These are phyloP conservation scores for Notothenia rossii DNA, from an alignment of 2,113 vertebrate genomes.

Conservation along the genomic window DNA sequence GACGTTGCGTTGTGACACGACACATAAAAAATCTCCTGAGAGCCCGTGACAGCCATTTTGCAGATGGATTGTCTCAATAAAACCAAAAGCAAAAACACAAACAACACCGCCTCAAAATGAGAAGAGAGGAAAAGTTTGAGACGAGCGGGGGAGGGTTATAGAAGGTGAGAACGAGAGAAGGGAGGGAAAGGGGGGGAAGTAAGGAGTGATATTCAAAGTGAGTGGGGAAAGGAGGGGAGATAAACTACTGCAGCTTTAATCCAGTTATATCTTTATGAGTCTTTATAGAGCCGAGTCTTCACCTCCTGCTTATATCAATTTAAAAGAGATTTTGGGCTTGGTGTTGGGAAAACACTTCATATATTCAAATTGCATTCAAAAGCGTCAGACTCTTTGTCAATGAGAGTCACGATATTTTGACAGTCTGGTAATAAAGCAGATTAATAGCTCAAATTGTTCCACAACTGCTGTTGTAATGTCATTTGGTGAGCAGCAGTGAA, in stretches of 20 bases:
- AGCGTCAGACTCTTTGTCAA: conserved; percentile 52
- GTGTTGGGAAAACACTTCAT: conserved; percentile 36
- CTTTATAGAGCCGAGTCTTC: conserved; percentile 32
- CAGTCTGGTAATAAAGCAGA: conserved; percentile 64
- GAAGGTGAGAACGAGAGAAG: conserved; percentile 3
- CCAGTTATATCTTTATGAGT: conserved; percentile 59
- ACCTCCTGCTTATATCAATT: conserved; percentile 29
- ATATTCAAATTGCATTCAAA: conserved; percentile 56
- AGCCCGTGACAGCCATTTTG: conserved; percentile 35
- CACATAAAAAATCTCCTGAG: conserved; percentile 48
- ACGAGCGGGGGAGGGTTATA: not conserved
- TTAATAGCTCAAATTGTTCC: conserved; percentile 65
- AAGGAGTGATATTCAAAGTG: conserved; percentile 40
- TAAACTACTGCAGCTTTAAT: conserved; percentile 49
- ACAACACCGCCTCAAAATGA: not conserved
- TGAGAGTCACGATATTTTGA: conserved; percentile 53
- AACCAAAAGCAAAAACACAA: conserved; percentile 30
- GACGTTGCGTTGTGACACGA: conserved; percentile 23
- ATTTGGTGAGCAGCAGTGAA: conserved; percentile 47
- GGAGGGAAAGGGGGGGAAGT: not conserved
- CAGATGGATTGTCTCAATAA: conserved; percentile 66
- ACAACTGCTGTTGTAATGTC: conserved; percentile 56
- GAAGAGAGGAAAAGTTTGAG: conserved; percentile 11
- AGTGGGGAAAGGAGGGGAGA: conserved; percentile 21
- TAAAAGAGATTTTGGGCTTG: conserved; percentile 37